These are phyloP conservation scores for Odontocolon sp. DNA, from an alignment of 2,888 invertebrate genomes.

Conservation along the genomic window DNA sequence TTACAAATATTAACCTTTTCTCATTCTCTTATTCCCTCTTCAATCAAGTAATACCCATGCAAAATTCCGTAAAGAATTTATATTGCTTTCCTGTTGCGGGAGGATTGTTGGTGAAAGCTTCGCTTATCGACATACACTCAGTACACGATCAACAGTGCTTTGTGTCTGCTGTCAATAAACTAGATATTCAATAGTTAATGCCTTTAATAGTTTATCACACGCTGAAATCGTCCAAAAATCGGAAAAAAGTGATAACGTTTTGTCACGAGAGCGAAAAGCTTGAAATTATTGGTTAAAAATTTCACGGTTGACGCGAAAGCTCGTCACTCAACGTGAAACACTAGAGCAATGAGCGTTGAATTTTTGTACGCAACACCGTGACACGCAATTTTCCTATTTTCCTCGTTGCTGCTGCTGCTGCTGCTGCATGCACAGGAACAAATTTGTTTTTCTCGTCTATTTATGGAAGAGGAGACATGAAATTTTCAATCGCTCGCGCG, in stretches of 20 bases:
- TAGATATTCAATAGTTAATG: not conserved
- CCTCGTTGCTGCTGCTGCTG: slow-evolving; percentile 2
- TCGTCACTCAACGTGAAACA: not conserved
- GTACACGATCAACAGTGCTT: too few relatives aligned
- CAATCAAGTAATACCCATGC: too few relatives aligned
- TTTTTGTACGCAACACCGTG: not conserved
- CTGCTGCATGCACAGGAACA: slow-evolving; percentile 25
- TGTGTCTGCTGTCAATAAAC: not conserved
- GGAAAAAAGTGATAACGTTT: not conserved
- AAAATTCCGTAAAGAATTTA: too few relatives aligned
- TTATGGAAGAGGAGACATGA: slow-evolving; percentile 41
- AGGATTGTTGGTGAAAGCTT: too few relatives aligned
- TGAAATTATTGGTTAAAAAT: not conserved
- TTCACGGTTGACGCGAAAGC: slow-evolving; percentile 6
- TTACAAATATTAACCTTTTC: too few relatives aligned
- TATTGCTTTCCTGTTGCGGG: too few relatives aligned
- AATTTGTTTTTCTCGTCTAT: slow-evolving; percentile 52
- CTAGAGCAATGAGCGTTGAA: not conserved
- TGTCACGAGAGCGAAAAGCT: not conserved
- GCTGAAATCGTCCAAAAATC: not conserved
- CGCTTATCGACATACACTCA: too few relatives aligned
- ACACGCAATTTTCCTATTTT: slow-evolving; percentile 44
- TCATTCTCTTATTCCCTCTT: too few relatives aligned
- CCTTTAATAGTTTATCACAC: not conserved
- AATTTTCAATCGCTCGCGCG: slow-evolving; percentile 49